Percentiles rank a stretch among this genome's conserved stretches.
Conservation (phyloP, 2,113 vertebrate genomes). For the Rallus limicola region DNA sequence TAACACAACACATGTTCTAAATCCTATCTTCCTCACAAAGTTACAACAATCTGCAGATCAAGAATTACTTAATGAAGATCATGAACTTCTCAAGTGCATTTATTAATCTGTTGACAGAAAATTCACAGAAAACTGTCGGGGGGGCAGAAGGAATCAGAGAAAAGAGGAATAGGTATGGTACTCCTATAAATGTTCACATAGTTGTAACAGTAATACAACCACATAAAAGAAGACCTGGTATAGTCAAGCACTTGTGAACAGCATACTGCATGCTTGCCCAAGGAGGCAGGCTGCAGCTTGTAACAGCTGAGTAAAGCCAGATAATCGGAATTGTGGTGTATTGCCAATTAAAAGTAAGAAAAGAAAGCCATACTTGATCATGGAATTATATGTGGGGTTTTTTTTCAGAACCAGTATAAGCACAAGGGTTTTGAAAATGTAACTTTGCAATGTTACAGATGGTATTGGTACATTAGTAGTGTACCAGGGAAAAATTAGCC, state of each 20-base stretch:
- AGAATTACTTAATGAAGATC: neutral
- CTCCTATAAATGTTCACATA: neutral
- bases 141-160: no score
- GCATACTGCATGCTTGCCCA: fast-evolving
- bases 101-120: neutral
- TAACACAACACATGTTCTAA: neutral
- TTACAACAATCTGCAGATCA: neutral
- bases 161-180: neutral
- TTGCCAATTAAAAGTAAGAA: neutral
- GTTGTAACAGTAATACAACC: neutral
- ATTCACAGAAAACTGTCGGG: neutral
- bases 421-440: neutral
- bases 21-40: neutral
- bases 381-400: fast-evolving
- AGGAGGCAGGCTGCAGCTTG: neutral
- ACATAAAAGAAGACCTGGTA: neutral
- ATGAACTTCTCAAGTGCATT: neutral
- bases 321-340: neutral
- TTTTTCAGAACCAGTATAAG: neutral
- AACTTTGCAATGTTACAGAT: neutral
- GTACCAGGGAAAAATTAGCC: neutral
- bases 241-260: neutral
- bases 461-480: neutral
- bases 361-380: neutral
- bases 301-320: neutral